Evolutionary conservation across 30 jellyfish, hydroid and myxozoan genomes (phyloP), one percentile per base, ranked within the genome.

Genomic region (Cassiopea xamachana): DNA sequence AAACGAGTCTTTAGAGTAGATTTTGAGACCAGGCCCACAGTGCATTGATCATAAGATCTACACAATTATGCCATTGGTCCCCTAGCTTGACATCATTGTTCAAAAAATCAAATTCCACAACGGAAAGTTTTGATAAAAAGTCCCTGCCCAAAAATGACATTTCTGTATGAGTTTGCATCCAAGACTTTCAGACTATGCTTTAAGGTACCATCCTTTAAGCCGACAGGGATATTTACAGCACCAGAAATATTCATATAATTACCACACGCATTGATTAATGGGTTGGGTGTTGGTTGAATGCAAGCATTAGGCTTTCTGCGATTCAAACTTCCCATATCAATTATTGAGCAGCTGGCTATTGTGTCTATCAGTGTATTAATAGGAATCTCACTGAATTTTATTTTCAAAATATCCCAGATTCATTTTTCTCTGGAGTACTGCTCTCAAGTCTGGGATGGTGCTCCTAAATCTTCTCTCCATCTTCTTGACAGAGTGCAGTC

Each of bases 261-360:
- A 60, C 92, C 92, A 49, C 92, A 89, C 48, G 93, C 96, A 89
- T 89, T 89, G 16, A 81, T 61, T 44, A 89, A 82, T 49, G 46
- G 60, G 13, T 89, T 87, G 9, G 48, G 48, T 12, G 83, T 17
- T 61, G 60, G 62, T 62, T 8, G 39, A 10, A 80, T 88, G 49
- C 16, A 13, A 46, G 86, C 69, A 4, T 90, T 46, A 44, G 69
- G 50, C 45, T 69, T 71, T 83, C 12, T 44, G 8, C 70, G 67
- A 8, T 89, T n/a, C 58, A 79, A 73, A 18, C 87, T 27, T 79
- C 58, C 82, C 61, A 47, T 44, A 50, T 89, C 87, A 71, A 89
- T 79, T n/a, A 79, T 80, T 3, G 88, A 89, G 60, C 82, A 90
- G 17, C 77, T 85, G 10, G 96, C 64, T 55, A 6, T 10, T 10